Conservation (phyloP, 2,797 vertebrate species). For the Dromococcyx pavoninus region DNA sequence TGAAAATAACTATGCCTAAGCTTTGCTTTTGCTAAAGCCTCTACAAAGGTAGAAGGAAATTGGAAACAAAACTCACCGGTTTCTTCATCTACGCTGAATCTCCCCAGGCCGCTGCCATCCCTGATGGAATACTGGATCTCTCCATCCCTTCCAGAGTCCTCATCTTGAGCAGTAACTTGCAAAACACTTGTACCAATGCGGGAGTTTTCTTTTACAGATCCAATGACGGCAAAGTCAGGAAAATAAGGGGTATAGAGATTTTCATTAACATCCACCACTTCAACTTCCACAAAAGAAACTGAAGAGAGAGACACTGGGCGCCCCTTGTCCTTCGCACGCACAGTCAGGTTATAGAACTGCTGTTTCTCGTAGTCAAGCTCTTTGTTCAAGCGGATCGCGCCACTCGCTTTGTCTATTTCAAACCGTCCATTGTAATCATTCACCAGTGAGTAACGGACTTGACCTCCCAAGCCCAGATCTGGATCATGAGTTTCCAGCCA, state of each 20-base stretch:
- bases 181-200: slow-evolving; percentile 91
- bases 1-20: not conserved
- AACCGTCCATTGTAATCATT: slow-evolving; percentile 92
- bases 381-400: slow-evolving; percentile 89
- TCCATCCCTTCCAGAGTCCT: slow-evolving; percentile 91
- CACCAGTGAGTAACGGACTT: slow-evolving; percentile 90
- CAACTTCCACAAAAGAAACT: slow-evolving; percentile 91
- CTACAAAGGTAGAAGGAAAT: not conserved
- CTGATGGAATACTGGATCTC: slow-evolving; percentile 95
- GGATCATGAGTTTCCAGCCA: slow-evolving; percentile 97
- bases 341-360: slow-evolving; percentile 94
- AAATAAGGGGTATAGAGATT: slow-evolving; percentile 95
- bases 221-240: slow-evolving; percentile 87
- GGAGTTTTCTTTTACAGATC: slow-evolving; percentile 91
- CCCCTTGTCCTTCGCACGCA: slow-evolving; percentile 94
- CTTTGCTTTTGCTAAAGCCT: not conserved
- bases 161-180: slow-evolving; percentile 88
- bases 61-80: slow-evolving; percentile 81
- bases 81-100: slow-evolving; percentile 94
- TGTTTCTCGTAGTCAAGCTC: slow-evolving; percentile 95
- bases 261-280: slow-evolving; percentile 97
- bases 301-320: slow-evolving; percentile 92
- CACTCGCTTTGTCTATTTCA: slow-evolving; percentile 90
- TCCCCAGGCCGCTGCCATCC: slow-evolving; percentile 93
- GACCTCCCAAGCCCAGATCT: slow-evolving; percentile 90